phyloP scores from a whole-genome alignment of 2,113 vertebrate species.

The Pelvicachromis taeniatus region DNA sequence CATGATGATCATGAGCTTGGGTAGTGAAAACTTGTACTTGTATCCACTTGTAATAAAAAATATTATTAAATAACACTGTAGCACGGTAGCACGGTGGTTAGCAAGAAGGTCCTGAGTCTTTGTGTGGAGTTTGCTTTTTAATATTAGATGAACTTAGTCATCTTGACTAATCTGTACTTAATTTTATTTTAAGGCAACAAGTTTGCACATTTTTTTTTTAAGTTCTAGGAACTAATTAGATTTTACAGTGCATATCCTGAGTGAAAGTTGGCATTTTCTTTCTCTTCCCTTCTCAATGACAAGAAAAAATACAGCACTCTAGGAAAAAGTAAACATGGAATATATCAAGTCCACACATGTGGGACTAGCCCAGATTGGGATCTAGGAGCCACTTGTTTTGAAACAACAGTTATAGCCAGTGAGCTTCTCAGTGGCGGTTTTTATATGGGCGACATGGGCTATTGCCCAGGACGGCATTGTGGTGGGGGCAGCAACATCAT shows the following conservation, averaged over 20 bases:
- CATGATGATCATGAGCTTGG: not conserved
- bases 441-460: too few species aligned
- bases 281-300: not conserved
- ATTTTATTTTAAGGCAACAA: not conserved
- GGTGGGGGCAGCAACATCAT: too few species aligned
- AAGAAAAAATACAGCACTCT: not conserved
- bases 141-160: not conserved
- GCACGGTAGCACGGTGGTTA: too few species aligned
- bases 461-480: too few species aligned
- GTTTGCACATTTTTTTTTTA: not conserved
- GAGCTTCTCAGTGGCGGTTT: not conserved
- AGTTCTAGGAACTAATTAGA: not conserved
- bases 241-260: not conserved
- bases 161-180: not conserved
- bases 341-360: not conserved
- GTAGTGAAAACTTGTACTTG: not conserved
- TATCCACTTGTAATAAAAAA: too few species aligned
- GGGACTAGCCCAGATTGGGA: not conserved
- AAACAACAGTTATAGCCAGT: not conserved
- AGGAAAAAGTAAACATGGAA: not conserved
- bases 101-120: too few species aligned
- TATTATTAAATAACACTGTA: too few species aligned
- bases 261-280: not conserved
- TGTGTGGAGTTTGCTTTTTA: accelerated
- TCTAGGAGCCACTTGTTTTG: not conserved